These are phyloP conservation scores for Xestia sexstrigata DNA, from an alignment of 2,888 invertebrate species.

Conservation along the genomic window DNA sequence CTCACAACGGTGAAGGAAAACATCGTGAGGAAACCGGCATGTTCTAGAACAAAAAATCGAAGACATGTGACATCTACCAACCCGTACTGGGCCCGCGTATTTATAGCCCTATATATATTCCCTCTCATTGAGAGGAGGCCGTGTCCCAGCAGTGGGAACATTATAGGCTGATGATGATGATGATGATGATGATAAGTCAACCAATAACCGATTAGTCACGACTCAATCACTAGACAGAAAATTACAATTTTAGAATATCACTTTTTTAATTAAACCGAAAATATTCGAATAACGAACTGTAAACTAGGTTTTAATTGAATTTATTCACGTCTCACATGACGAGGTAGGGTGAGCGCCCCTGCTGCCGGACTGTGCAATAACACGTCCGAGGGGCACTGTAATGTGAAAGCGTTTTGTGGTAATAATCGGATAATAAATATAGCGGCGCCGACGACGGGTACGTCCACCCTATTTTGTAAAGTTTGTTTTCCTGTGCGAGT, in stretches of 20 bases:
- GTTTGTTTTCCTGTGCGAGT: slow-evolving; percentile 64
- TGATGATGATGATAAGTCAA: no score
- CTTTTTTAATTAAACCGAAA: slow-evolving; percentile 53
- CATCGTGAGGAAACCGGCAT: no score
- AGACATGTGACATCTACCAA: no score
- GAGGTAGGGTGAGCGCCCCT: slow-evolving; percentile 66
- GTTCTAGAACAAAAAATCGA: no score
- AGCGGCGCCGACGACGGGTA: slow-evolving; percentile 68
- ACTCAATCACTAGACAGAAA: slow-evolving; percentile 9
- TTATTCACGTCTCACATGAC: slow-evolving; percentile 64
- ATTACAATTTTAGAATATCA: slow-evolving; percentile 32
- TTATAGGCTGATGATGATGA: no score
- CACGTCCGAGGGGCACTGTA: slow-evolving; percentile 72
- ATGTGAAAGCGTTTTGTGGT: slow-evolving; percentile 76
- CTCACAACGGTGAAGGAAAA: no score
- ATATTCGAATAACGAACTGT: slow-evolving; percentile 56
- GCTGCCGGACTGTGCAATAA: slow-evolving; percentile 65
- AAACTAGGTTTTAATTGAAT: slow-evolving; percentile 69
- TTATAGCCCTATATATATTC: no score
- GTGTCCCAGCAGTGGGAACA: no score
- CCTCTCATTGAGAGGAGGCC: no score
- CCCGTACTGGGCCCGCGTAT: no score
- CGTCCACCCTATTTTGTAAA: slow-evolving; percentile 68
- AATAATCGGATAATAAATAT: slow-evolving; percentile 82
- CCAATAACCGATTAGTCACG: slow-evolving; percentile 5